Conservation (phyloP, 2,113 vertebrate genomes). For the Nannospalax galili region DNA sequence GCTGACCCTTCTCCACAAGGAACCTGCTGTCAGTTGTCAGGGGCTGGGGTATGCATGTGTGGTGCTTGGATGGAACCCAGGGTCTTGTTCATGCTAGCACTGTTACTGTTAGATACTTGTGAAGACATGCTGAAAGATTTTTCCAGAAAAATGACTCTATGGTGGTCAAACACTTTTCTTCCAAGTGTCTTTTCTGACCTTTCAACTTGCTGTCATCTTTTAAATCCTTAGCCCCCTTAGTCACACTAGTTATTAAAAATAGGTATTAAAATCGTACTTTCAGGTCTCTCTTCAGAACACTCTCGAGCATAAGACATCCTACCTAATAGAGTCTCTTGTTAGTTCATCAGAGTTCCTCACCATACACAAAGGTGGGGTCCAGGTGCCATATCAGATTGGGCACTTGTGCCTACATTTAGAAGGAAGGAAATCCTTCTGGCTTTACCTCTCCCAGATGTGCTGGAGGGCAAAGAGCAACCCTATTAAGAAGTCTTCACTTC, state of each 20-base stretch:
- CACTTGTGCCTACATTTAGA: neutral
- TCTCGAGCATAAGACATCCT: neutral
- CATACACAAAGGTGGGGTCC: neutral
- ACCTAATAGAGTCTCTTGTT: neutral
- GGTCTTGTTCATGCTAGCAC: too few species aligned
- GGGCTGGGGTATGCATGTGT: neutral
- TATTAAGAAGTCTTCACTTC: neutral
- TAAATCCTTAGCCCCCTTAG: neutral
- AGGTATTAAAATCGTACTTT: too few species aligned
- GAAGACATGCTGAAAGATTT: neutral
- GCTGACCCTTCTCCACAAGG: neutral
- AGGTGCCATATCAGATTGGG: neutral
- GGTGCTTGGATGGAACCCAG: neutral
- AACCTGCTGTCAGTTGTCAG: neutral
- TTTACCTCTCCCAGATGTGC: neutral
- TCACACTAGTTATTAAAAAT: neutral
- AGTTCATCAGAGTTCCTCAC: neutral
- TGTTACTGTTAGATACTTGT: neutral
- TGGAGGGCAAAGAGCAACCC: slow-evolving; percentile 31
- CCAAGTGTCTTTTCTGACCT: slow-evolving; percentile 3
- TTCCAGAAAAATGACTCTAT: neutral
- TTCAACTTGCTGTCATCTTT: neutral
- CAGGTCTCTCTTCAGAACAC: neutral
- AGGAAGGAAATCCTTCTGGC: neutral
- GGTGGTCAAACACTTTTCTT: slow-evolving; percentile 28